phyloP scores from a whole-genome alignment of 2,888 invertebrate genomes.

The Drosophila birchii region DNA sequence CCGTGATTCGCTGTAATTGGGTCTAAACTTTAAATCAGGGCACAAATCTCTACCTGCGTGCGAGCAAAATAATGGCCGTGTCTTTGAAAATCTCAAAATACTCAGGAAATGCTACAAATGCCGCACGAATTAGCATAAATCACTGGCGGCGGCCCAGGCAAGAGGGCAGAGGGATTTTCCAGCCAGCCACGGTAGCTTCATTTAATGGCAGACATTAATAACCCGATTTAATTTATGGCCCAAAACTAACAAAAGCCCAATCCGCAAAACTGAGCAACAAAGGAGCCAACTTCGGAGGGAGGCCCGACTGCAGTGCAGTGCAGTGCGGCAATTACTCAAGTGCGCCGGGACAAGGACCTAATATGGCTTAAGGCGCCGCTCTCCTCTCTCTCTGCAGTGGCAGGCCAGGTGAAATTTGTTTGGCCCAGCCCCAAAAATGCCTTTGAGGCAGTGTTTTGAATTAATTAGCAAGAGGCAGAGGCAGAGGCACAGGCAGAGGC shows the following conservation, averaged over 20 bases:
- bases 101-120: conserved; percentile 65
- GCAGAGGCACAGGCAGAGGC: conserved; percentile 44
- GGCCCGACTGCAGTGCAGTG: conserved; percentile 50
- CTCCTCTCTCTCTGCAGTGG: conserved; percentile 1
- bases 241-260: conserved; percentile 71
- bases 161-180: conserved; percentile 20
- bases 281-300: conserved; percentile 21
- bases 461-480: conserved; percentile 73
- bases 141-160: conserved; percentile 41
- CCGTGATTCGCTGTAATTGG: not conserved
- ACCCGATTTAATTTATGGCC: conserved; percentile 78
- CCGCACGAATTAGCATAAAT: conserved; percentile 73
- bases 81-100: conserved; percentile 63
- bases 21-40: conserved; percentile 3
- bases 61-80: conserved; percentile 48
- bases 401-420: conserved; percentile 65
- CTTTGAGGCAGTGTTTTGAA: conserved; percentile 79
- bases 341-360: conserved; percentile 58
- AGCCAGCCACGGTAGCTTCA: conserved; percentile 63
- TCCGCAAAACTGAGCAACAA: conserved; percentile 56
- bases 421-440: conserved; percentile 66
- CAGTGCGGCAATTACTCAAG: conserved; percentile 75
- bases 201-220: conserved; percentile 78
- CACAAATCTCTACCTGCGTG: conserved; percentile 31
- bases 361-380: conserved; percentile 64